A percentile compares a stretch with the other conserved stretches of the same genome.
These are phyloP conservation scores for Stratiomys singularior DNA, from an alignment of 2,888 invertebrate species.

Conservation along the genomic window DNA sequence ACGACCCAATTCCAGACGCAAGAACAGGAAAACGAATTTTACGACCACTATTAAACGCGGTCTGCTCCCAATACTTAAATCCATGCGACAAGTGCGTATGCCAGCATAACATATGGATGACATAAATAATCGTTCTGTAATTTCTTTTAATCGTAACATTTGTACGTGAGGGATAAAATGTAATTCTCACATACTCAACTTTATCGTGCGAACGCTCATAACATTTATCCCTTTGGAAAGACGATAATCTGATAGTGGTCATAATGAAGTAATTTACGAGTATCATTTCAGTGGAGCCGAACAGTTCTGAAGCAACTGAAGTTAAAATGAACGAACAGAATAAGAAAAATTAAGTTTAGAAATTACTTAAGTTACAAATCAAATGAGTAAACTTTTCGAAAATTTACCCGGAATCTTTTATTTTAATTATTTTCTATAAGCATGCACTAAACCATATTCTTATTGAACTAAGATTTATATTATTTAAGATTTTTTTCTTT, in stretches of 20 bases:
- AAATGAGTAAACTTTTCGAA: too few relatives aligned
- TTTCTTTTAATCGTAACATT: conserved; percentile 14
- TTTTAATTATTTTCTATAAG: too few relatives aligned
- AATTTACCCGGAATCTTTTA: too few relatives aligned
- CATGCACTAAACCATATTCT: too few relatives aligned
- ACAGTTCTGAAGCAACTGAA: too few relatives aligned
- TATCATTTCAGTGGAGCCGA: not conserved
- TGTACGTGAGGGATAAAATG: conserved; percentile 7
- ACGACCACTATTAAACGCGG: not conserved
- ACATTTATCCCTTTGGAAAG: too few relatives aligned
- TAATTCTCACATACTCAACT: conserved; percentile 17
- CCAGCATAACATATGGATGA: not conserved
- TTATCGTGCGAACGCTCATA: conserved; percentile 16
- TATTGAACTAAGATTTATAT: too few relatives aligned
- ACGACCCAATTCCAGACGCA: not conserved
- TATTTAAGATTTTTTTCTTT: too few relatives aligned
- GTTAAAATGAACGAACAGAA: too few relatives aligned
- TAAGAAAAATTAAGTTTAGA: too few relatives aligned
- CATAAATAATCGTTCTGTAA: conserved; percentile 25
- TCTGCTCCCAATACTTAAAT: not conserved
- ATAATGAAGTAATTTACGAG: not conserved
- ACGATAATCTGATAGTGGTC: too few relatives aligned
- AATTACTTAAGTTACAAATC: too few relatives aligned
- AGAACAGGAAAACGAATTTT: not conserved
- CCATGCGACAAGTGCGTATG: not conserved